Evolutionary conservation across 2,113 vertebrate genomes (phyloP).

Genomic region (Kryptolebias marmoratus): DNA sequence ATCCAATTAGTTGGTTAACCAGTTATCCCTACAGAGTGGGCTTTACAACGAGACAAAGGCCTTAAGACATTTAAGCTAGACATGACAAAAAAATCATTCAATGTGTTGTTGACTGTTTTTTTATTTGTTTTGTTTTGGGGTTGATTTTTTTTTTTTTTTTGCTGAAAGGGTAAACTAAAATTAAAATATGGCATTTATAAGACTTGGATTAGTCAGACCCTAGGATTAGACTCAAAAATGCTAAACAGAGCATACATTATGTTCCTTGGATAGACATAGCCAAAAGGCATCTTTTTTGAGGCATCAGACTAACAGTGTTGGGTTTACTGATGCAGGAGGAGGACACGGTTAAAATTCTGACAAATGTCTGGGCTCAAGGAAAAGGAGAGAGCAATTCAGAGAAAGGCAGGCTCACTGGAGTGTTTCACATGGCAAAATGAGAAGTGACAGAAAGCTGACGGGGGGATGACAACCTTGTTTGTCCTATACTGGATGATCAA

Average conservation of each 20-base stretch:
- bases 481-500: slow-evolving; percentile 78
- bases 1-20: slow-evolving; percentile 69
- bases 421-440: slow-evolving; percentile 71
- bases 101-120: slow-evolving; percentile 6
- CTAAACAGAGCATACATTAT: slow-evolving; percentile 28
- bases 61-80: slow-evolving; percentile 60
- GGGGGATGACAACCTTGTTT: slow-evolving; percentile 79
- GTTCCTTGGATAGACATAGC: slow-evolving; percentile 23
- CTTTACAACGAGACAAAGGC: slow-evolving; percentile 68
- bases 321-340: slow-evolving; percentile 53
- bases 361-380: slow-evolving; percentile 64
- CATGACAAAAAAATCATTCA: slow-evolving; percentile 63
- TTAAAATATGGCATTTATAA: too few relatives aligned
- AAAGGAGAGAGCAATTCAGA: slow-evolving; percentile 55
- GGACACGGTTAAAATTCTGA: slow-evolving; percentile 62
- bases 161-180: too few relatives aligned
- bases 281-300: slow-evolving; percentile 37
- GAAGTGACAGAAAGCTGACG: slow-evolving; percentile 78
- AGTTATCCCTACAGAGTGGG: slow-evolving; percentile 53
- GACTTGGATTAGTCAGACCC: slow-evolving; percentile 16
- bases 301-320: slow-evolving; percentile 32
- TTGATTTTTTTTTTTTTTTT: too few relatives aligned
- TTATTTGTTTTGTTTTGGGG: too few relatives aligned
- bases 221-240: slow-evolving; percentile 10
- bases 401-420: slow-evolving; percentile 65